Base-by-base conservation (phyloP, 1,140 invertebrate genomes). In the Pteromalus puparum region DNA sequence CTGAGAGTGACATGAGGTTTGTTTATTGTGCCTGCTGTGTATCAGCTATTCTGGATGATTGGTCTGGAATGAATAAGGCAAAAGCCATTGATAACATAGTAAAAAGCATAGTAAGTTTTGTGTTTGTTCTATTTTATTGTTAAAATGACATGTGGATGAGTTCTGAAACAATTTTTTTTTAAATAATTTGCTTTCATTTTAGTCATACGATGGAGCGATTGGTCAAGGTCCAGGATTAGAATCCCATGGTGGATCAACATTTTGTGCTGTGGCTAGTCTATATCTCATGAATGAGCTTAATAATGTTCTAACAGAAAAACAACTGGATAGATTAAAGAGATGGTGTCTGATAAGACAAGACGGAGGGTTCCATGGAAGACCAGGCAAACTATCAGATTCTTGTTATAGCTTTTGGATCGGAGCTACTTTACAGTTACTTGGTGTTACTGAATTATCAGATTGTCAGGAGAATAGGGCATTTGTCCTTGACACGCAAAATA, bases 1-100 rank as follows among this genome's bases (percentile, higher is more conserved):
- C 96, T 90, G 98, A 99, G 92, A 97, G 96, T 90, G 99, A 99
- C 90, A 99, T 99, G 97, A 94, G 99, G 46, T 99, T 99, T 94
- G 96, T 99, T 0, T 99, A 98, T 92, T 99, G 98, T 94, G 98
- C 98, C 0, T 96, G 97, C 21, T 97, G 96, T 85, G 96, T 99
- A 87, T 98, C 97, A 89, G 97, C 97, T 88, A 98, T 99, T 88
- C 93, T 99, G 1, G 94, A 99, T 90, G 98, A 99, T 92, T 99
- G 98, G 97, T 96, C 96, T 61, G 95, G 95, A 1, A 96, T 99
- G 79, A 94, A 99, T 92, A 94, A 96, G 73, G 94, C 96, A 24
- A 95, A 93, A 89, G 95, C 97, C 72, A 94, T 96, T 1, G 91
- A 96, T 74, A 99, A 97, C 90, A 98, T 99, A 86, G 91, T 95